phyloP scores from a whole-genome alignment of 1,140 invertebrate genomes.

The Whitmania pigra region DNA sequence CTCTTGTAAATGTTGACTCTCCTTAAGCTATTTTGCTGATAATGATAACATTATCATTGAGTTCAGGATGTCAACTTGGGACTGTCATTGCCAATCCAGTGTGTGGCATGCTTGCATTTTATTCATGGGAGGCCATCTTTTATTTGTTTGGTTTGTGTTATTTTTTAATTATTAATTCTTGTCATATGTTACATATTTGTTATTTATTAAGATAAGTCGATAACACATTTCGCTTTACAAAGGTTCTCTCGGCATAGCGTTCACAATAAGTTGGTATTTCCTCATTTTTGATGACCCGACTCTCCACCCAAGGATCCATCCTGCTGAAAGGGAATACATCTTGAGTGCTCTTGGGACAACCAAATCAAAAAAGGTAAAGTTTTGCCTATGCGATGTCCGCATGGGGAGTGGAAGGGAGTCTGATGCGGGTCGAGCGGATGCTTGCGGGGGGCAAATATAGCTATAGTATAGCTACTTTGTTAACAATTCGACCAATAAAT shows the following conservation, averaged over 20 bases:
- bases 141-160: conserved; percentile 31
- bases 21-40: background rate
- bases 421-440: too few species aligned
- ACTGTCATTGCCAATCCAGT: conserved; percentile 31
- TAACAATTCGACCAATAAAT: too few species aligned
- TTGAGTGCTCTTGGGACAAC: background rate
- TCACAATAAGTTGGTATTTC: conserved; percentile 29
- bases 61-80: conserved; percentile 29
- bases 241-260: conserved; percentile 29
- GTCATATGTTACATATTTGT: background rate
- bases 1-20: background rate
- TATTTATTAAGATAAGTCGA: too few species aligned
- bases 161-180: conserved; percentile 8
- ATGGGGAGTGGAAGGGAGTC: too few species aligned
- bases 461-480: too few species aligned
- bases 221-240: background rate
- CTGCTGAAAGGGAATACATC: conserved; percentile 29
- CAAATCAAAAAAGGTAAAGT: background rate
- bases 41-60: background rate
- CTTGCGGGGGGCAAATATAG: too few species aligned
- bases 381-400: too few species aligned
- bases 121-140: conserved; percentile 34
- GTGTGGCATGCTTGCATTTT: conserved; percentile 32
- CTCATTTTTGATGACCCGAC: conserved; percentile 27
- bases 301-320: conserved; percentile 28